A percentile compares a stretch with the other conserved stretches of the same genome.
These are phyloP conservation scores for Telmatochromis brichardi DNA, from an alignment of 2,113 vertebrate species.

Conservation along the genomic window DNA sequence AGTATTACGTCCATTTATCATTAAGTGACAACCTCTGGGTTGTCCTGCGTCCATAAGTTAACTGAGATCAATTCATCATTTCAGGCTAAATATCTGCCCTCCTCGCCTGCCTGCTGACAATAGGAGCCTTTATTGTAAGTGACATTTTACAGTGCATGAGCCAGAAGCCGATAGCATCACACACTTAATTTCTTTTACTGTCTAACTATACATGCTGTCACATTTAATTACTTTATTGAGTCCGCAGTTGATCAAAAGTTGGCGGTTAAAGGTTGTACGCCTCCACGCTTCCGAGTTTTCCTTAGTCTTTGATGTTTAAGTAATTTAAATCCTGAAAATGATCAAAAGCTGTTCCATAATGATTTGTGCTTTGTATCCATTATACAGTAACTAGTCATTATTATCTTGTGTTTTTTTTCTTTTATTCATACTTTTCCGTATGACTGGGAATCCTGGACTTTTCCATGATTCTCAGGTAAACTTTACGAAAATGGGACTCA, in stretches of 20 bases:
- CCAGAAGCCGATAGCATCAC: conserved; percentile 5
- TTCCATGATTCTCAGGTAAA: neutral
- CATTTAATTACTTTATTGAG: conserved; percentile 6
- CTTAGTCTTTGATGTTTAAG: neutral
- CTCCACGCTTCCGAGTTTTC: neutral
- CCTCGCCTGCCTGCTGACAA: neutral
- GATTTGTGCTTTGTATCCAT: neutral
- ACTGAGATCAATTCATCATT: conserved; percentile 52
- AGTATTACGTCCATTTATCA: conserved; percentile 42
- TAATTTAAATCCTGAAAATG: neutral
- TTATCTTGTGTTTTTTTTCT: neutral
- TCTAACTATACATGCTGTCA: conserved; percentile 18
- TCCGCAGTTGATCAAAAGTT: conserved; percentile 1
- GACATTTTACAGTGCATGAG: conserved; percentile 6
- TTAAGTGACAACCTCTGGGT: conserved; percentile 37
- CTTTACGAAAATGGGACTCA: neutral
- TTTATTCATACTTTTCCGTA: neutral
- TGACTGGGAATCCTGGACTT: neutral
- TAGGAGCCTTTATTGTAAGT: conserved; percentile 5
- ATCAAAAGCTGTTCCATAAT: neutral
- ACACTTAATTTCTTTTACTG: neutral
- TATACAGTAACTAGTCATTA: neutral
- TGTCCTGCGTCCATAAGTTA: conserved; percentile 36
- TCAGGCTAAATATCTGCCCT: conserved; percentile 6
- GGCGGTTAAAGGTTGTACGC: neutral